A percentile compares a stretch with the other conserved stretches of the same genome.
Evolutionary conservation across 2,113 vertebrate genomes (phyloP).

Genomic region (Oreochromis tanganicae): DNA sequence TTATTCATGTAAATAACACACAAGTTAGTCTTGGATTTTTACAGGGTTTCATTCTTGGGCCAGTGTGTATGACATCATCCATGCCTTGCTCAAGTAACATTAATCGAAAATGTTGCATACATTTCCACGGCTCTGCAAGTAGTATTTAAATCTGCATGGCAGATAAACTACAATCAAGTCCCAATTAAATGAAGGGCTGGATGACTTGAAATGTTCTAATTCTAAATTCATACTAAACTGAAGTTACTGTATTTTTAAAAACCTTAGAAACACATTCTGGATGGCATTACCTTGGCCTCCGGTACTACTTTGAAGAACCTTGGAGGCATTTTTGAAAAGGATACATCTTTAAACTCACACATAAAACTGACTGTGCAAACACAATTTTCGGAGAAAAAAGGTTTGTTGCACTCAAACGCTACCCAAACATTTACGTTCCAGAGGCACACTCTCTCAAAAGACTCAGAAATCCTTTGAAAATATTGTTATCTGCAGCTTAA

Average conservation of each 20-base stretch:
- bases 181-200: not conserved
- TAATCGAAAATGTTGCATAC: not conserved
- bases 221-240: not conserved
- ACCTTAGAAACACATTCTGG: not conserved
- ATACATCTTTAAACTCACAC: not conserved
- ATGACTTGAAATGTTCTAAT: not conserved
- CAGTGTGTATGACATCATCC: not conserved
- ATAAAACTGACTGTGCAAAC: not conserved
- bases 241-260: not conserved
- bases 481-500: conserved; percentile 1
- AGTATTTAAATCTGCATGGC: not conserved
- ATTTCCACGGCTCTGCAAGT: not conserved
- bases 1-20: not conserved
- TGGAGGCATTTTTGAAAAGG: not conserved
- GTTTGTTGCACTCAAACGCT: not conserved
- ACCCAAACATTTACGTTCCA: not conserved
- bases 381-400: not conserved
- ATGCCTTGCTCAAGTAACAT: not conserved
- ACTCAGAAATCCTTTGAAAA: not conserved
- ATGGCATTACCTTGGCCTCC: not conserved
- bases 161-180: not conserved
- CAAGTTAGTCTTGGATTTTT: not conserved
- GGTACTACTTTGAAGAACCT: not conserved
- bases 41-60: not conserved
- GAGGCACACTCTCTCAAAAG: not conserved